Evolutionary conservation across 2,888 invertebrate genomes (phyloP).

Genomic region (Therioaphis trifolii): DNA sequence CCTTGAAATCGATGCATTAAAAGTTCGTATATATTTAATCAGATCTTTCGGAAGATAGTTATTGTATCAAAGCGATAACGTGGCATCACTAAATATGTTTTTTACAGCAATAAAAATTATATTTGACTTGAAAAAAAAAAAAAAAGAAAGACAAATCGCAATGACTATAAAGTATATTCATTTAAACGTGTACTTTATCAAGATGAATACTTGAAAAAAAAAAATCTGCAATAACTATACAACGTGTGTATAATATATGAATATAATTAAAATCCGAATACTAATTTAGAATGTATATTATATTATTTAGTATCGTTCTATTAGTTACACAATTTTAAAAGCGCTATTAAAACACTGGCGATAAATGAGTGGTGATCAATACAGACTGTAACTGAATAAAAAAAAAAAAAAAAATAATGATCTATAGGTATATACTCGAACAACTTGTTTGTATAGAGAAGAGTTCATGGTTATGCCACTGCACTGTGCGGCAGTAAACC

Average conservation of each 20-base stretch:
- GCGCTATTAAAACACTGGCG: not conserved
- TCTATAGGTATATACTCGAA: slow-evolving; percentile 4
- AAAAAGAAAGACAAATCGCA: too few species aligned
- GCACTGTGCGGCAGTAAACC: not conserved
- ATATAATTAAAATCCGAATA: not conserved
- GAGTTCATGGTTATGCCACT: not conserved
- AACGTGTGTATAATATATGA: not conserved
- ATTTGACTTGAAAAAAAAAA: too few species aligned
- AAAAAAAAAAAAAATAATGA: slow-evolving; percentile 1
- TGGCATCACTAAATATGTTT: too few species aligned
- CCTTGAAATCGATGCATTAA: too few species aligned
- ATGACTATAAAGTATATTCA: not conserved
- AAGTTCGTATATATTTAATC: too few species aligned
- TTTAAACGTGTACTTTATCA: not conserved
- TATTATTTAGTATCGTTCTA: not conserved
- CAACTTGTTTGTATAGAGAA: slow-evolving; percentile 3
- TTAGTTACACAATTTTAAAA: not conserved
- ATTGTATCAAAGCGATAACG: too few species aligned
- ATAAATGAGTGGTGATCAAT: not conserved
- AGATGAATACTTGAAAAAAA: not conserved
- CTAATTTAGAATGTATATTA: not conserved
- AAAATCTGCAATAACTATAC: not conserved
- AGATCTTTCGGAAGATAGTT: too few species aligned
- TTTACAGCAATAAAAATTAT: too few species aligned
- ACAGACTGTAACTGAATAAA: not conserved